Evolutionary conservation across 2,113 vertebrate species (phyloP), one percentile per base, ranked within the genome.

Genomic region (Cromileptes altivelis): DNA sequence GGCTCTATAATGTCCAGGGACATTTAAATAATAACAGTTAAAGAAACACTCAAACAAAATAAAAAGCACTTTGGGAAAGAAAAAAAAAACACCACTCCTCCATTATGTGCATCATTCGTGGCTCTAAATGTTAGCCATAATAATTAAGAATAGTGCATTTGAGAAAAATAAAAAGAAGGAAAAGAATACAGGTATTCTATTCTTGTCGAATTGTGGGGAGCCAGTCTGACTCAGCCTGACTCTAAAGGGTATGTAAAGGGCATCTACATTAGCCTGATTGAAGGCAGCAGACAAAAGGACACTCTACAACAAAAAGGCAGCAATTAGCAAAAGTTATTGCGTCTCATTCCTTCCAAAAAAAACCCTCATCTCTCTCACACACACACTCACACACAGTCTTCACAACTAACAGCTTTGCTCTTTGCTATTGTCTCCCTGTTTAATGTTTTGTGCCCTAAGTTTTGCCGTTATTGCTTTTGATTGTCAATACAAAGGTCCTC

Each of bases 241-340:
- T 88, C 58, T 82, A 83, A 88, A 91, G 80, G 85, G 81, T 87
- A 90, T 85, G 86, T 86, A 89, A 93, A 93, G 92, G 87, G 77
- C 86, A 91, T 76, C 80, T 87, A 50, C 82, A 87, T 90, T 84
- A 88, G 70, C 40, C 82, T 88, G 89, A 87, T 79, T 79, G 84
- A 93, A 85, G 70, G 69, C 75, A 68, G 64, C 77, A 84, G 68
- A 87, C 85, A 88, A 83, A 80, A 84, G 68, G 81, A 64, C 69
- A 80, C 55, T 81, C 76, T 78, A 60, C 70, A 74, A 85, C 81
- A 85, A 84, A 89, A 88, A 86, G 75, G 78, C 75, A 72, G 85
- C 81, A 89, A 82, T 91, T 91, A 87, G 80, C 55, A 78, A 49
- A 85, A 88, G 74, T 86, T 89, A 88, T 81, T 82, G 76, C 83